Conservation (phyloP, 2,797 vertebrate species). For the Sebastes trivittatus region DNA sequence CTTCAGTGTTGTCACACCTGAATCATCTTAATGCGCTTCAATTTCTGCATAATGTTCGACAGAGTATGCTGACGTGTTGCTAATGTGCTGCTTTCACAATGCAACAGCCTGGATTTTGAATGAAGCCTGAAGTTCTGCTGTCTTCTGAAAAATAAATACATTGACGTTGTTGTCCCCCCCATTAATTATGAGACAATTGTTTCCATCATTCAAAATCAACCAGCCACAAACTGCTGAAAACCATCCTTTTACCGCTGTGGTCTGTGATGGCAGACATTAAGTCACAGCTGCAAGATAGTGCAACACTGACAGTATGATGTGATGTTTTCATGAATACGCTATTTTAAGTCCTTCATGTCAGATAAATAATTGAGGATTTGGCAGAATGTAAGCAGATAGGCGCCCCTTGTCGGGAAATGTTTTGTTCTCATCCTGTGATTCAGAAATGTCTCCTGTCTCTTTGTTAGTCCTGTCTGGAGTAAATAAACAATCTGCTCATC, state of each 20-base stretch:
- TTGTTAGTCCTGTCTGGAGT: slow-evolving; percentile 8
- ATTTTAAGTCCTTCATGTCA: neutral
- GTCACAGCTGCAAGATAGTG: neutral
- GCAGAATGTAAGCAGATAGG: slow-evolving; percentile 6
- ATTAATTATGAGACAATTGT: neutral
- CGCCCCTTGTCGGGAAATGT: slow-evolving; percentile 2
- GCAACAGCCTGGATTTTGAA: neutral
- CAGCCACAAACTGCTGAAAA: neutral
- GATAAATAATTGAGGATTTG: slow-evolving; percentile 17
- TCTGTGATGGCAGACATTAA: neutral
- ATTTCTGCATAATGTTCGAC: neutral
- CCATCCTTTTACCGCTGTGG: neutral
- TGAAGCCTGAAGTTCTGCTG: no score
- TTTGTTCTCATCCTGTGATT: slow-evolving; percentile 11
- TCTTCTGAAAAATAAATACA: no score
- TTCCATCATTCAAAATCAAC: neutral
- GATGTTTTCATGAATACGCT: neutral
- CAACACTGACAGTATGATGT: neutral
- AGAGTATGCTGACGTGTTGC: neutral
- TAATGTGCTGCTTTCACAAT: neutral
- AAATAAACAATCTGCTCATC: slow-evolving; percentile 21
- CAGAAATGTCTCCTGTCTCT: neutral
- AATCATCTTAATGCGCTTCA: neutral
- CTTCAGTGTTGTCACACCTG: neutral
- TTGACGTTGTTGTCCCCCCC: no score